Percentiles rank a stretch among this genome's conserved stretches.
Conservation (phyloP, 2,888 invertebrate species). For the Caenorhabditis sinica region DNA sequence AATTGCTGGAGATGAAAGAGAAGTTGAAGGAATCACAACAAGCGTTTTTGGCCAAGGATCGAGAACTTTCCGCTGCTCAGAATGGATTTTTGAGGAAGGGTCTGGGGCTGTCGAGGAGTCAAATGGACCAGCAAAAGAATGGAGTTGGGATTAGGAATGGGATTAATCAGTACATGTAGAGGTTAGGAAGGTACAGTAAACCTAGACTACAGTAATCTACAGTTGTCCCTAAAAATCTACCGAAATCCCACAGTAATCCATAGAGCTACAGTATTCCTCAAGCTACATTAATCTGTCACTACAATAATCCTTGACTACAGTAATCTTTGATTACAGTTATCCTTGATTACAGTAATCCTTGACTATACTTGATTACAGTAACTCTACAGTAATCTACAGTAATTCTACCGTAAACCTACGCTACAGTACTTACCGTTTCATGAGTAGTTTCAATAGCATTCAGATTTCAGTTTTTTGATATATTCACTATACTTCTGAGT, state of each 20-base stretch:
- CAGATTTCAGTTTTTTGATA: too few species aligned
- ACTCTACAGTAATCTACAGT: not conserved
- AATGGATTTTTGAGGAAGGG: not conserved
- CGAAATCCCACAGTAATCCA: too few species aligned
- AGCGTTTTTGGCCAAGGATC: not conserved
- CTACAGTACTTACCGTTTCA: too few species aligned
- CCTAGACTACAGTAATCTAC: not conserved
- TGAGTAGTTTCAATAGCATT: too few species aligned
- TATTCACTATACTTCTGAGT: not conserved
- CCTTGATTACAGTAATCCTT: not conserved
- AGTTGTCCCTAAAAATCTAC: too few species aligned
- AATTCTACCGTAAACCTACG: not conserved
- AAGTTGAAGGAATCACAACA: not conserved
- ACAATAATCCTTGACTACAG: not conserved
- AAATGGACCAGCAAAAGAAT: not conserved
- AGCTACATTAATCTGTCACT: not conserved
- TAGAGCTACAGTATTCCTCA: too few species aligned
- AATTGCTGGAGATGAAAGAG: not conserved
- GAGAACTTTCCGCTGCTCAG: not conserved
- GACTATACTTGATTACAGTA: not conserved
- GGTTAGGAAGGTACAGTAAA: not conserved
- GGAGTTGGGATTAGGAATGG: not conserved
- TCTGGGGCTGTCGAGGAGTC: not conserved
- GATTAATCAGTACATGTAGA: not conserved
- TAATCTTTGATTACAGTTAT: not conserved